A percentile compares a stretch with the other conserved stretches of the same genome.
These are phyloP conservation scores for Agrochola lota DNA, from an alignment of 2,888 invertebrate genomes.

Conservation along the genomic window DNA sequence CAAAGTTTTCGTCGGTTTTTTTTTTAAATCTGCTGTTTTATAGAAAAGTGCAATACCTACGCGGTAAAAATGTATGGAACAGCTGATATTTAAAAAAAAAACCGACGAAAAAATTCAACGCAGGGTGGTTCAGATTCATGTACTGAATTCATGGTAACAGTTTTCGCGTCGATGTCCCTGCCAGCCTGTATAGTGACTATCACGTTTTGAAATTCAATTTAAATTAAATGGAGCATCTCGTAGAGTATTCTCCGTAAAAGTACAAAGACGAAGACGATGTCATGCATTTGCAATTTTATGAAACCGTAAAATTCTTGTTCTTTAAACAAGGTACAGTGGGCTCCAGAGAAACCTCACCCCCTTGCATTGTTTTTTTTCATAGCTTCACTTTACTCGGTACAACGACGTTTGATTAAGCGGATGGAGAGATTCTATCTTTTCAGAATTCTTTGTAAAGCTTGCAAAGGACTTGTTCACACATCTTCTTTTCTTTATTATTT, in stretches of 20 bases:
- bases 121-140: too few relatives aligned
- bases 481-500: neutral
- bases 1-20: too few relatives aligned
- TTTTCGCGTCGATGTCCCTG: too few relatives aligned
- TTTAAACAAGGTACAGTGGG: slow-evolving; percentile 11
- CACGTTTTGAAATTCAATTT: slow-evolving; percentile 11
- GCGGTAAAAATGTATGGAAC: too few relatives aligned
- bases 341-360: too few relatives aligned
- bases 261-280: neutral
- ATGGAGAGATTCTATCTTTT: slow-evolving; percentile 21
- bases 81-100: too few relatives aligned
- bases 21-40: too few relatives aligned
- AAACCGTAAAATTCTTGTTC: slow-evolving; percentile 26
- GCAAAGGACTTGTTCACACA: slow-evolving; percentile 2
- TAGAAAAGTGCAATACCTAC: too few relatives aligned
- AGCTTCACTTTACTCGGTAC: slow-evolving; percentile 11
- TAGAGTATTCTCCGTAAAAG: slow-evolving; percentile 20
- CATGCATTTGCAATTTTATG: slow-evolving; percentile 46
- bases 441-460: slow-evolving; percentile 27
- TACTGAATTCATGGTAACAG: too few relatives aligned
- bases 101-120: too few relatives aligned
- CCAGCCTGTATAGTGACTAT: too few relatives aligned
- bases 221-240: slow-evolving; percentile 1
- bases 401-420: slow-evolving; percentile 40
- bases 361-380: too few relatives aligned